These are phyloP conservation scores for Hippoglossus stenolepis DNA, from an alignment of 2,113 vertebrate genomes.

Conservation along the genomic window DNA sequence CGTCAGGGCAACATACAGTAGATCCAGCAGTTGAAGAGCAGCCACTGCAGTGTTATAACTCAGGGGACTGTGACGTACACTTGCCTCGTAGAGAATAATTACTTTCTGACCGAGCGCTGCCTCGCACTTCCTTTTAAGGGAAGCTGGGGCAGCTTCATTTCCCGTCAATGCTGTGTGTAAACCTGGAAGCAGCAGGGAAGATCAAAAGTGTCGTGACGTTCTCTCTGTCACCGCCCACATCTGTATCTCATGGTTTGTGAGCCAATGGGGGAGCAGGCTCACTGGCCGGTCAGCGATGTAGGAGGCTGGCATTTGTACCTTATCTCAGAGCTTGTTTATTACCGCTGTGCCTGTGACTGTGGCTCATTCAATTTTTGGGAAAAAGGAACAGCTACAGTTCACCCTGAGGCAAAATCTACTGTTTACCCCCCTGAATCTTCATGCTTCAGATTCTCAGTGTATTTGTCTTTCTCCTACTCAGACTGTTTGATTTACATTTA, in stretches of 20 bases:
- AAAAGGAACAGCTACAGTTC: slow-evolving; percentile 23
- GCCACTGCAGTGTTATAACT: slow-evolving; percentile 42
- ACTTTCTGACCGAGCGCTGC: slow-evolving; percentile 44
- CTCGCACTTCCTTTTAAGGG: slow-evolving; percentile 76
- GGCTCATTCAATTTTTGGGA: slow-evolving; percentile 72
- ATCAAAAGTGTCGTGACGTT: slow-evolving; percentile 69
- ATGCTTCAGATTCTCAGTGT: slow-evolving; percentile 1
- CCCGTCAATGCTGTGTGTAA: slow-evolving; percentile 69
- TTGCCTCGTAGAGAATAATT: slow-evolving; percentile 42
- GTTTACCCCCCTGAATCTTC: neutral
- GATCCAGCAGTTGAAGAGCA: neutral
- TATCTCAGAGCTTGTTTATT: slow-evolving; percentile 56
- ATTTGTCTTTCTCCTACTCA: neutral
- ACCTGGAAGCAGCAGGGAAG: slow-evolving; percentile 64
- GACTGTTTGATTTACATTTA: no score
- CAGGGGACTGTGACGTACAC: slow-evolving; percentile 43
- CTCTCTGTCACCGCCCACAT: slow-evolving; percentile 65
- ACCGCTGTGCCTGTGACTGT: slow-evolving; percentile 51
- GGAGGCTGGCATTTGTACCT: slow-evolving; percentile 34
- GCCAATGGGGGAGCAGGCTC: slow-evolving; percentile 62
- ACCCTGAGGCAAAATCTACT: slow-evolving; percentile 1
- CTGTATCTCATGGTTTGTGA: slow-evolving; percentile 56
- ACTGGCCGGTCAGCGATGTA: slow-evolving; percentile 19
- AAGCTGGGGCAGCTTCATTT: slow-evolving; percentile 62
- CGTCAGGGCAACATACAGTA: neutral